phyloP scores from a whole-genome alignment of 2,113 vertebrate species.

The Solea senegalensis region DNA sequence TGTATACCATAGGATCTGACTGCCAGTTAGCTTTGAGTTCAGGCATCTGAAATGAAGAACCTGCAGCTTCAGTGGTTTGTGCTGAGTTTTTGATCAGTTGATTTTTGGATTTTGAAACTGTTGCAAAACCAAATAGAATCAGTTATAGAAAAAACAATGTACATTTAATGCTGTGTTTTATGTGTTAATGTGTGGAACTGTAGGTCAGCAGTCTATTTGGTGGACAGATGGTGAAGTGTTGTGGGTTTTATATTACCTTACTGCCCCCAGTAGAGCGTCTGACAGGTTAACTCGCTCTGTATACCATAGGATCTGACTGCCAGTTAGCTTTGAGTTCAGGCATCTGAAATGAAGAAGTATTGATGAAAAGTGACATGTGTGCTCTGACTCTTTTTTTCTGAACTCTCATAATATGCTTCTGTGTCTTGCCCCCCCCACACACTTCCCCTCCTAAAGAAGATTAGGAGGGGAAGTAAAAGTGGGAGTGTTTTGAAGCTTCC shows the following conservation, averaged over 20 bases:
- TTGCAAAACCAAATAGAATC: no score
- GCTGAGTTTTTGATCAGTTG: background rate
- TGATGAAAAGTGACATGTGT: slow-evolving; percentile 22
- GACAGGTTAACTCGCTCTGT: slow-evolving; percentile 53
- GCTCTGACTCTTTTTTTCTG: slow-evolving; percentile 43
- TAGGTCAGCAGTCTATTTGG: slow-evolving; percentile 8
- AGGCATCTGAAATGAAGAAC: slow-evolving; percentile 10
- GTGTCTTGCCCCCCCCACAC: slow-evolving; percentile 3
- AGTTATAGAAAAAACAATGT: no score
- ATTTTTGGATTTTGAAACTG: background rate
- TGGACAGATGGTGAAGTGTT: slow-evolving; percentile 60
- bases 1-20: slow-evolving; percentile 11
- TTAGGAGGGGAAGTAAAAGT: slow-evolving; percentile 21
- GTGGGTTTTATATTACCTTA: slow-evolving; percentile 53
- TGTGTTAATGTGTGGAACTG: background rate
- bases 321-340: slow-evolving; percentile 37
- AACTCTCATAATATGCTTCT: slow-evolving; percentile 64
- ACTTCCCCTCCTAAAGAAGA: background rate
- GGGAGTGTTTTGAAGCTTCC: slow-evolving; percentile 46
- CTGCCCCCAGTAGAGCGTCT: slow-evolving; percentile 21
- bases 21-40: slow-evolving; percentile 35
- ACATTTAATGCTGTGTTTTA: background rate
- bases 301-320: slow-evolving; percentile 14
- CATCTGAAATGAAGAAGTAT: slow-evolving; percentile 22
- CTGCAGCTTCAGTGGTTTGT: background rate